A percentile compares a stretch with the other conserved stretches of the same genome.
Conservation (phyloP, 2,888 invertebrate species). For the Drosophila melanosoma region DNA sequence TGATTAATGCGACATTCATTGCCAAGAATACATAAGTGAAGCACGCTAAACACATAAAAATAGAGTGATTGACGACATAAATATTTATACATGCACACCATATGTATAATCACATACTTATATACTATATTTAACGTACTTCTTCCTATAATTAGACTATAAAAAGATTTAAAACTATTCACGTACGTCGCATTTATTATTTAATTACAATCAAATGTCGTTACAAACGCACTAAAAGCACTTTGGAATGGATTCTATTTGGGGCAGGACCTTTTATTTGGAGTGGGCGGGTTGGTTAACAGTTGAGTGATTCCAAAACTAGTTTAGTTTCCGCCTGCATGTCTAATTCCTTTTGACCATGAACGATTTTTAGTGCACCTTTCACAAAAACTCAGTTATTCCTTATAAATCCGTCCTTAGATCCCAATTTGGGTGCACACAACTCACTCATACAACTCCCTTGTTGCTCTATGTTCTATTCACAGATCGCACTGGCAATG, state of each 20-base stretch:
- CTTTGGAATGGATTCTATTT: conserved; percentile 17
- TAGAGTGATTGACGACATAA: conserved; percentile 45
- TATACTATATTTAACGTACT: conserved; percentile 11
- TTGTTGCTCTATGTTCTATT: conserved; percentile 15
- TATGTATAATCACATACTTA: conserved; percentile 1
- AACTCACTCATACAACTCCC: conserved; percentile 1
- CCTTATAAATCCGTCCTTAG: not conserved
- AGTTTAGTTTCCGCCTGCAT: conserved; percentile 28
- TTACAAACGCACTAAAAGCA: conserved; percentile 40
- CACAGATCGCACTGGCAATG: conserved; percentile 83
- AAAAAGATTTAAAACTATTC: conserved; percentile 52
- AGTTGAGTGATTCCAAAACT: not conserved
- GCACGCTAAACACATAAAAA: conserved; percentile 55
- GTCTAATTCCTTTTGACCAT: conserved; percentile 11
- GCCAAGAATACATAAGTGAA: conserved; percentile 47
- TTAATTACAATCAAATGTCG: conserved; percentile 49
- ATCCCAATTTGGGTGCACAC: not conserved
- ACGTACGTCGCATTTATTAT: conserved; percentile 48
- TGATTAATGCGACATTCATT: conserved; percentile 51
- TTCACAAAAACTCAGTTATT: conserved; percentile 9
- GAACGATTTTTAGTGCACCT: conserved; percentile 28
- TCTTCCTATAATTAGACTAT: conserved; percentile 27
- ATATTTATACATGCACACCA: conserved; percentile 5
- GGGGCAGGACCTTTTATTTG: not conserved
- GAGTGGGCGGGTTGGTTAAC: not conserved